These are phyloP conservation scores for Oreochromis spilurus DNA, from an alignment of 2,113 vertebrate species.

Conservation along the genomic window DNA sequence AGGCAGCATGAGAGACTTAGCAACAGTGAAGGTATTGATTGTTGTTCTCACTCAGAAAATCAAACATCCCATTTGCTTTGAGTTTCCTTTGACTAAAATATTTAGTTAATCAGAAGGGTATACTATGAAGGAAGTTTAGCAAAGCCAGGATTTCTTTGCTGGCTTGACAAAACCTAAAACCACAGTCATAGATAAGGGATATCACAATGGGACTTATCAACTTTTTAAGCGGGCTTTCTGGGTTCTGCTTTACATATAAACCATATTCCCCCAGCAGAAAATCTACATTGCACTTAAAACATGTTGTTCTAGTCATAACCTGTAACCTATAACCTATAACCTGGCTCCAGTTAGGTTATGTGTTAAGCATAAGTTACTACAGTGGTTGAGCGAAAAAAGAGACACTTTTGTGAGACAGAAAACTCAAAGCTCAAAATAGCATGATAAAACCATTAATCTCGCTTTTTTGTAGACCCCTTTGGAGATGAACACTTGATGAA, in stretches of 20 bases:
- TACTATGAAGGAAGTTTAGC: background rate
- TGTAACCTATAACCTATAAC: background rate
- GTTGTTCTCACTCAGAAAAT: background rate
- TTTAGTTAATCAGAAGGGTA: background rate
- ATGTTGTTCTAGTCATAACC: background rate
- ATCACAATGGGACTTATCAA: background rate
- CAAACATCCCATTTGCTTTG: background rate
- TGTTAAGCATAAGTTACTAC: background rate
- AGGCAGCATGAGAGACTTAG: background rate
- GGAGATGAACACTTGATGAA: background rate
- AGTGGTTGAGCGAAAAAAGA: background rate
- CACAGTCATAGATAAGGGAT: background rate
- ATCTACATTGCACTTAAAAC: background rate
- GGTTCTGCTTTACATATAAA: background rate
- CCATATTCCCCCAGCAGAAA: background rate
- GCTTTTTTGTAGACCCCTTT: background rate
- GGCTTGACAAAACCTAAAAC: background rate
- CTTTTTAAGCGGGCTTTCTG: fast-evolving
- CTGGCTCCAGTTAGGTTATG: background rate
- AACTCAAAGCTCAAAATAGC: background rate
- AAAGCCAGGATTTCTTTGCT: background rate
- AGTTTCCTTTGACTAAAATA: background rate
- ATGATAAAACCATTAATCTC: fast-evolving
- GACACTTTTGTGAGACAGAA: background rate
- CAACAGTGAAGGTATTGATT: background rate